These are phyloP conservation scores for Cranoglanis bouderius DNA, from an alignment of 2,113 vertebrate genomes.

Conservation along the genomic window DNA sequence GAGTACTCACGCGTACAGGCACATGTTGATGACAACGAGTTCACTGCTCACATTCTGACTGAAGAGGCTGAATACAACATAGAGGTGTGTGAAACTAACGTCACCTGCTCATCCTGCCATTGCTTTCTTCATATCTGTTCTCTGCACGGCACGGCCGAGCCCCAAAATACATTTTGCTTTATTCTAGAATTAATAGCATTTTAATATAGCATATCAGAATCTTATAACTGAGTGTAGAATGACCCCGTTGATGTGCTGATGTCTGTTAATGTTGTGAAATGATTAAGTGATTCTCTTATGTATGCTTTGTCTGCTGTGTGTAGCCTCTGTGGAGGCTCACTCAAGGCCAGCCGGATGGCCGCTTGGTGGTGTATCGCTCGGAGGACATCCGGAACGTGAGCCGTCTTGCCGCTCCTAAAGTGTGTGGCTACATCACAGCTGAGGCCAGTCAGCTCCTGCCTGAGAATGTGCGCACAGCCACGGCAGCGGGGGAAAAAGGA, in stretches of 20 bases:
- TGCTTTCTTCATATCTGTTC: neutral
- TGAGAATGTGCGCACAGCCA: conserved; percentile 51
- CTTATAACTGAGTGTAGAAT: neutral
- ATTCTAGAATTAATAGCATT: neutral
- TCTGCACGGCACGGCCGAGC: neutral
- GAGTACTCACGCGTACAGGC: conserved; percentile 90
- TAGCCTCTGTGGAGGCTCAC: conserved; percentile 92
- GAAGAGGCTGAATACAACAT: conserved; percentile 87
- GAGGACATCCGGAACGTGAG: conserved; percentile 90
- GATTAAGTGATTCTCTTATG: neutral
- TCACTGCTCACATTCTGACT: conserved; percentile 86
- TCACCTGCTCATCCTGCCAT: neutral
- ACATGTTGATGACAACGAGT: conserved; percentile 86
- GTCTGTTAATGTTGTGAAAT: neutral
- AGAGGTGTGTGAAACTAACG: conserved; percentile 74
- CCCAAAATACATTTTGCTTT: neutral
- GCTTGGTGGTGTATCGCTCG: conserved; percentile 87
- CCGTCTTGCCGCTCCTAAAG: conserved; percentile 82
- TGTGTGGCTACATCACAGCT: conserved; percentile 86
- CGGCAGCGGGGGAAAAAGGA: conserved; percentile 46
- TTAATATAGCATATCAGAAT: neutral
- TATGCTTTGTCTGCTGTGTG: neutral
- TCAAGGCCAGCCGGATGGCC: conserved; percentile 74
- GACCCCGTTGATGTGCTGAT: neutral
- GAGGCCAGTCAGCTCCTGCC: conserved; percentile 73